Percentiles rank a stretch among this genome's conserved stretches.
phyloP scores from a whole-genome alignment of 2,888 invertebrate genomes.

The Epinotia nisella region DNA sequence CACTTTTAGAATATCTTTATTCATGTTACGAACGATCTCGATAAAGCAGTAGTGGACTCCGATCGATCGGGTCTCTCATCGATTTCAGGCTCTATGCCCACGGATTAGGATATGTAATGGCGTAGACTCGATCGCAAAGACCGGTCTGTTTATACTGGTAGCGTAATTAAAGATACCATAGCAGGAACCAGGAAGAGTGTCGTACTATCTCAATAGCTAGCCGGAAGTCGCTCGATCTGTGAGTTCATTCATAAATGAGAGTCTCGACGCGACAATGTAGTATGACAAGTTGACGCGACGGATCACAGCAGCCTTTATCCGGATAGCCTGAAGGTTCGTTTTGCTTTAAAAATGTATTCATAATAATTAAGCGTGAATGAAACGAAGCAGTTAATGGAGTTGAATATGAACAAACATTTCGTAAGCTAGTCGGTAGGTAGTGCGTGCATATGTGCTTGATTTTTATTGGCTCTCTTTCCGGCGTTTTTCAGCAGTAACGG shows the following conservation, averaged over 20 bases:
- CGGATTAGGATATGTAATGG: constrained; percentile 57
- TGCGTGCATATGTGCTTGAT: constrained; percentile 50
- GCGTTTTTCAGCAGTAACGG: constrained; percentile 18
- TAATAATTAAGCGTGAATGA: constrained; percentile 81
- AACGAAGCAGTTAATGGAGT: constrained; percentile 80
- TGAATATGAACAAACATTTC: constrained; percentile 78
- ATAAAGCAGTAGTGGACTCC: constrained; percentile 73
- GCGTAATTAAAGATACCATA: constrained; percentile 82
- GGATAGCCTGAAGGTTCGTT: constrained; percentile 59
- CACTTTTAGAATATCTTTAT: constrained; percentile 82
- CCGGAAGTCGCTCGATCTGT: constrained; percentile 84
- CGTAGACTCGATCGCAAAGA: constrained; percentile 47
- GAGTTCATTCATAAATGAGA: constrained; percentile 84
- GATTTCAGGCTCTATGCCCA: constrained; percentile 63
- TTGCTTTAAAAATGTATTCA: constrained; percentile 58
- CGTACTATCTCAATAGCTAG: constrained; percentile 85
- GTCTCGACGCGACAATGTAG: constrained; percentile 74
- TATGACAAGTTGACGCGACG: constrained; percentile 69
- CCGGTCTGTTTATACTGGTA: constrained; percentile 74
- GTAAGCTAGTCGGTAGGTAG: constrained; percentile 56
- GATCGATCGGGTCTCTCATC: constrained; percentile 60
- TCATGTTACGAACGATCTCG: constrained; percentile 81
- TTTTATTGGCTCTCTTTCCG: constrained; percentile 57
- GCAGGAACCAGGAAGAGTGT: constrained; percentile 85
- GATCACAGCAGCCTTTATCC: constrained; percentile 67